Evolutionary conservation across 1,140 invertebrate genomes (phyloP).

Genomic region (Trichoplusia ni): DNA sequence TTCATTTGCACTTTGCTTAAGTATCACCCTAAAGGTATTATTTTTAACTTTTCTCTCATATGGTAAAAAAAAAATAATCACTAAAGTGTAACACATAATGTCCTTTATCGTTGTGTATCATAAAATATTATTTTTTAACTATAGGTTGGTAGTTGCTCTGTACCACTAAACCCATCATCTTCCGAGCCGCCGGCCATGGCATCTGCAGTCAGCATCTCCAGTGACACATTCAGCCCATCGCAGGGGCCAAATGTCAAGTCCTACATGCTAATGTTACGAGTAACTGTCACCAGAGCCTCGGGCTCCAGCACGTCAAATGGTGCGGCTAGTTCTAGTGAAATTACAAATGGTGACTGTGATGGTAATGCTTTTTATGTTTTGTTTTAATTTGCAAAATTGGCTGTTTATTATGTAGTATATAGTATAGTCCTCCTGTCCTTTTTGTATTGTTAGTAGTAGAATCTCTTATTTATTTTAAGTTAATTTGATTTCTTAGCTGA

Average conservation of each 20-base stretch:
- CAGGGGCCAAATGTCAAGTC: conserved; percentile 93
- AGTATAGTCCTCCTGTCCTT: background rate
- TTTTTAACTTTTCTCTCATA: too few relatives aligned
- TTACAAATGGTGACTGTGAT: conserved; percentile 77
- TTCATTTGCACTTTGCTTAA: too few relatives aligned
- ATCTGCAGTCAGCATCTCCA: conserved; percentile 91
- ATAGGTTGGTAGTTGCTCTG: conserved; percentile 88
- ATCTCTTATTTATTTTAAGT: background rate
- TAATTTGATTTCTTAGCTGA: too few relatives aligned
- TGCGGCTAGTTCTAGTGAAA: conserved; percentile 74
- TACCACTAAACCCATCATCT: conserved; percentile 91
- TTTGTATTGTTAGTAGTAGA: background rate
- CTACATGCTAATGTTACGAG: conserved; percentile 92
- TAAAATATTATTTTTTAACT: too few relatives aligned
- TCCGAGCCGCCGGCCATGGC: conserved; percentile 86
- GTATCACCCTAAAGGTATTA: too few relatives aligned
- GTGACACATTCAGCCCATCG: conserved; percentile 90
- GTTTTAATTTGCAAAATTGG: background rate
- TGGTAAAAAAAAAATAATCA: too few relatives aligned
- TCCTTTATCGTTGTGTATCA: too few relatives aligned
- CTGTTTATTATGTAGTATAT: background rate
- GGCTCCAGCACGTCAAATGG: conserved; percentile 55
- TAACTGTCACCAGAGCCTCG: conserved; percentile 79
- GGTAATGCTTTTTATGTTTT: conserved; percentile 51
- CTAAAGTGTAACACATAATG: too few relatives aligned